Evolutionary conservation across 2,888 invertebrate species (phyloP), one percentile per base, ranked within the genome.

Genomic region (Timandra comae): DNA sequence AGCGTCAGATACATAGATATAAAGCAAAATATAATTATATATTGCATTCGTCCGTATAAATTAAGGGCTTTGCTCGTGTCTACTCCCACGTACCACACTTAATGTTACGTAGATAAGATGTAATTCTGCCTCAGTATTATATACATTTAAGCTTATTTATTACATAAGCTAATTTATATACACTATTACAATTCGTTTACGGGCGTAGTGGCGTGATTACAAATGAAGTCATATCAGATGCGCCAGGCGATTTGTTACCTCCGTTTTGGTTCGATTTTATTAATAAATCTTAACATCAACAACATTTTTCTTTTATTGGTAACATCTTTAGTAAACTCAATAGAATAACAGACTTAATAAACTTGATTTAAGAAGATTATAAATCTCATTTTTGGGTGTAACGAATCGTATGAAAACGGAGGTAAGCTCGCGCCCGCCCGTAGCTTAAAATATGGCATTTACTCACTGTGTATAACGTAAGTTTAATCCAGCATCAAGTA

Each of bases 71-170:
- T 74, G 84, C 85, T 84, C 85, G 74, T 82, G 80, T 84, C 81
- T 84, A 81, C 65, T 78, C 78, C 80, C 81, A 78, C 74, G 80
- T 81, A 82, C 78, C 80, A 80, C 77, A 73, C 75, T 75, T 78
- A 82, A 81, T 80, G 75, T 81, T 81, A 82, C 75, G 84, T 84
- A 85, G 82, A 75, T 85, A 84, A 85, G 82, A 78, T 84, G 84
- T 84, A 84, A 80, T 80, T 84, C 84, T 81, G 84, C 84, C 85
- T 84, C 85, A 85, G 85, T 85, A 85, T 85, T 85, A 85, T 81
- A 80, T 82, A 84, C 81, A 82, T 82, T 74, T 82, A 85, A 85
- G 85, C 85, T 85, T 85, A 84, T 84, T 72, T 79, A 81, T 80
- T 85, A 82, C 63, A 81, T 84, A 84, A 84, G 82, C 82, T 79